Evolutionary conservation across 1,140 invertebrate genomes (phyloP), one percentile per base, ranked within the genome.

Genomic region (Mercenaria mercenaria): DNA sequence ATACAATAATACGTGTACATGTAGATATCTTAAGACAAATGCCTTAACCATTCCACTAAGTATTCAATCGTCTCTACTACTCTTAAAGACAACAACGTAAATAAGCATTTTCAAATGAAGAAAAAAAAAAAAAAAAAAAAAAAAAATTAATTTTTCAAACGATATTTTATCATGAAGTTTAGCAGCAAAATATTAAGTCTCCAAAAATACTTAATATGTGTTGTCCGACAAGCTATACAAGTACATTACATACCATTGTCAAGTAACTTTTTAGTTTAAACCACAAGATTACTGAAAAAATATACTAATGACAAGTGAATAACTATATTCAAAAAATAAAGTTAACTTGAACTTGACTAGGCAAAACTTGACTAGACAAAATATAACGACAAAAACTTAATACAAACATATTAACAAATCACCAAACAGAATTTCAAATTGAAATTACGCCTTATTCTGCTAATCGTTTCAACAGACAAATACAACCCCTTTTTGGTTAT

Each of bases 141-240:
- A 64, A 64, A 64, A 8, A 64, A 64, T 64, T 64, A 64, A 64
- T 64, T 64, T 64, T 23, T 64, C 32, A 10, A 64, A 64, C 61
- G 61, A 64, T 64, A 64, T 64, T 64, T 23, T 64, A 26, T 10
- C 32, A 11, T 64, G 61, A 64, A 64, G 61, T 64, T 64, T 64
- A 64, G 32, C 61, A 64, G 61, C 61, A 64, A 64, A 64, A 64
- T 64, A 64, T 64, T 64, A 64, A 64, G 32, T 64, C 61, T 64
- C 23, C 61, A 64, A 64, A 64, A 64, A 64, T 64, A 64, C 61
- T n/a, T n/a, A n/a, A n/a, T n/a, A n/a, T n/a, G n/a, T 64, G 32
- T 64, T 64, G 61, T 64, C 61, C 61, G 61, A n/a, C 61, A 64
- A 64, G 61, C 61, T 64, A 64, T n/a, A n/a, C n/a, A n/a, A n/a